Conservation (phyloP, 2,888 invertebrate species). For the Anaspis maculata region DNA sequence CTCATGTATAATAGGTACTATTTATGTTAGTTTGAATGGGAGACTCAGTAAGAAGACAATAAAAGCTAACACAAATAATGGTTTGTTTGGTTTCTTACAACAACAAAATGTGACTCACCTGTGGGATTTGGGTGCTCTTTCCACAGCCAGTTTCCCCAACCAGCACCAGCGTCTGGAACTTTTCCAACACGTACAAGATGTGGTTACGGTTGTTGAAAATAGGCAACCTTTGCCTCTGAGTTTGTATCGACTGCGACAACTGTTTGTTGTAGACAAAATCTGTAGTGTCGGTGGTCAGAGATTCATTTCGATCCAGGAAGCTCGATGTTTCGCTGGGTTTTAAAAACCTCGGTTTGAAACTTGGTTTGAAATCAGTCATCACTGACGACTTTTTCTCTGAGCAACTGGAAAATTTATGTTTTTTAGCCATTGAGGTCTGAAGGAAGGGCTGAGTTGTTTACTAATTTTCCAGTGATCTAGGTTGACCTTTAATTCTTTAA, state of each 20-base stretch:
- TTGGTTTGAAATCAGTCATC: too few species aligned
- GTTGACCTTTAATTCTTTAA: too few species aligned
- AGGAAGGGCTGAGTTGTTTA: too few species aligned
- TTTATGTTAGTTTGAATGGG: too few species aligned
- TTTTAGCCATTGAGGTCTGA: too few species aligned
- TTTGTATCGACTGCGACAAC: conserved; percentile 71
- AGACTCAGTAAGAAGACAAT: too few species aligned
- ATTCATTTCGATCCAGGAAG: conserved; percentile 38
- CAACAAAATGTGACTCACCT: conserved; percentile 49
- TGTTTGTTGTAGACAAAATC: conserved; percentile 77
- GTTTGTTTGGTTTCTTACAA: too few species aligned
- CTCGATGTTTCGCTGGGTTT: conserved; percentile 38
- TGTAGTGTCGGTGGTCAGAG: conserved; percentile 30
- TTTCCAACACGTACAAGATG: conserved; percentile 83
- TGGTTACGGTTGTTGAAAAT: conserved; percentile 80
- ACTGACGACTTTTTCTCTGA: too few species aligned
- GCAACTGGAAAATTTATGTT: too few species aligned
- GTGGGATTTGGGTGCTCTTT: conserved; percentile 92
- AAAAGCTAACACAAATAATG: too few species aligned
- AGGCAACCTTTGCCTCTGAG: conserved; percentile 79
- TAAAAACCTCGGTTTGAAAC: conserved; percentile 39
- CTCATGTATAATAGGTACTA: too few species aligned
- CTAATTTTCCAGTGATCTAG: too few species aligned
- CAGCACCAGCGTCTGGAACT: conserved; percentile 78
- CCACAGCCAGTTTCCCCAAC: conserved; percentile 95